Evolutionary conservation across 2,888 invertebrate species (phyloP).

Genomic region (Metallyticus violacea): DNA sequence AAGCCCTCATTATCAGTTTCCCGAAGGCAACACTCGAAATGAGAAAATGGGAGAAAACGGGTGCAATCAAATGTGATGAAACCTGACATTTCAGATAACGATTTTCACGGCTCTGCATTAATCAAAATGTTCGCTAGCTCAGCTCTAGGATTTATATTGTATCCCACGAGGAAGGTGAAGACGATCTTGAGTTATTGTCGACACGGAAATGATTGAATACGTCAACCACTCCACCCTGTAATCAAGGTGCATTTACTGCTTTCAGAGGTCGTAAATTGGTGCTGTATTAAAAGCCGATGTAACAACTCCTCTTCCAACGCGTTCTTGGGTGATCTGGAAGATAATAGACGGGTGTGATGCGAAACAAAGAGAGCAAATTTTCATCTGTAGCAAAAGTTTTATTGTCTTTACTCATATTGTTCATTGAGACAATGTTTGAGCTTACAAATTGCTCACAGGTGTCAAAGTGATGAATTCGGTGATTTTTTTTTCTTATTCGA

Average conservation of each 20-base stretch:
- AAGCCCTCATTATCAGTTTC: background rate
- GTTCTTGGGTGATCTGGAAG: too few species aligned
- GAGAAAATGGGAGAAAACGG: background rate
- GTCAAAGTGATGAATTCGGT: too few species aligned
- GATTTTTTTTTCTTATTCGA: too few species aligned
- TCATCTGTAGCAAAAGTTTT: background rate
- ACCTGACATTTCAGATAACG: background rate
- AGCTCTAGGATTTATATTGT: too few species aligned
- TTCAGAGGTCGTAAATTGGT: background rate
- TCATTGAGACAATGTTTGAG: too few species aligned
- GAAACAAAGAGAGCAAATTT: background rate
- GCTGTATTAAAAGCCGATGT: background rate
- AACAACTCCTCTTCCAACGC: background rate
- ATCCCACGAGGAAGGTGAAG: too few species aligned
- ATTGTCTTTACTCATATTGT: too few species aligned
- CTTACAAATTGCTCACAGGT: too few species aligned
- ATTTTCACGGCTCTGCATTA: background rate
- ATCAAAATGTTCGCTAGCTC: too few species aligned
- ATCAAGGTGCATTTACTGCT: background rate
- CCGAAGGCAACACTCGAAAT: background rate
- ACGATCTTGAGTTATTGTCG: background rate
- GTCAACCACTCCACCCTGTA: background rate
- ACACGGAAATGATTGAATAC: background rate
- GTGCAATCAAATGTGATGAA: background rate
- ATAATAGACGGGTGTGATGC: background rate